These are phyloP conservation scores for Uria lomvia DNA, from an alignment of 2,113 vertebrate species.

Conservation along the genomic window DNA sequence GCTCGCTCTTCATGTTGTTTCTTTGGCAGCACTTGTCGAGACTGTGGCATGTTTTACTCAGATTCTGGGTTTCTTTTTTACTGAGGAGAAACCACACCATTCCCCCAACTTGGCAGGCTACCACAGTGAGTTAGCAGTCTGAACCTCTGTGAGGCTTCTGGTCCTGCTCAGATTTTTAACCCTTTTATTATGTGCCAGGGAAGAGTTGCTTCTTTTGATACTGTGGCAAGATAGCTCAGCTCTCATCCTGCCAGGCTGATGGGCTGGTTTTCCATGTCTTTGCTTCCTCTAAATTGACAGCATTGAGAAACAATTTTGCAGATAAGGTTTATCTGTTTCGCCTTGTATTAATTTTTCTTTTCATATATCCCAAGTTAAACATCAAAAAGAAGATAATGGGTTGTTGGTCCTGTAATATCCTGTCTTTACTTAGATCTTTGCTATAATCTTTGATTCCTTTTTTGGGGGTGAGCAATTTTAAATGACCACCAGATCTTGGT, in stretches of 20 bases:
- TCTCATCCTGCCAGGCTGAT: neutral
- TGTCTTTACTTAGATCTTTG: neutral
- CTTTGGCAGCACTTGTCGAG: neutral
- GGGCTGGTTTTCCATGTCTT: neutral
- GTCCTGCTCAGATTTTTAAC: neutral
- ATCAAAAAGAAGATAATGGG: neutral
- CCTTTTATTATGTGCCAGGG: neutral
- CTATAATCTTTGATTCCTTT: neutral
- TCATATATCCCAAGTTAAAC: neutral
- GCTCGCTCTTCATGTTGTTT: neutral
- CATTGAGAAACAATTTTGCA: neutral
- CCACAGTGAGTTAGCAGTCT: neutral
- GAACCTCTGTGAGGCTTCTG: neutral
- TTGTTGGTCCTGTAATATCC: neutral
- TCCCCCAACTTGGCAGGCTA: slow-evolving; percentile 19
- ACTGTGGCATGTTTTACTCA: slow-evolving; percentile 17
- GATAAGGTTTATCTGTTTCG: neutral
- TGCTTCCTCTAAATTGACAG: neutral
- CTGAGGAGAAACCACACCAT: slow-evolving; percentile 16
- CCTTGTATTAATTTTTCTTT: neutral
- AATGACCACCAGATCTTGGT: neutral
- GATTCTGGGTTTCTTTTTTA: slow-evolving; percentile 29
- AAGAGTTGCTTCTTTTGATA: neutral
- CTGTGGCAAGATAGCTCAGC: neutral
- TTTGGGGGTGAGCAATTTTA: neutral